Conservation (phyloP, 2,797 vertebrate genomes). For the Champsocephalus gunnari region DNA sequence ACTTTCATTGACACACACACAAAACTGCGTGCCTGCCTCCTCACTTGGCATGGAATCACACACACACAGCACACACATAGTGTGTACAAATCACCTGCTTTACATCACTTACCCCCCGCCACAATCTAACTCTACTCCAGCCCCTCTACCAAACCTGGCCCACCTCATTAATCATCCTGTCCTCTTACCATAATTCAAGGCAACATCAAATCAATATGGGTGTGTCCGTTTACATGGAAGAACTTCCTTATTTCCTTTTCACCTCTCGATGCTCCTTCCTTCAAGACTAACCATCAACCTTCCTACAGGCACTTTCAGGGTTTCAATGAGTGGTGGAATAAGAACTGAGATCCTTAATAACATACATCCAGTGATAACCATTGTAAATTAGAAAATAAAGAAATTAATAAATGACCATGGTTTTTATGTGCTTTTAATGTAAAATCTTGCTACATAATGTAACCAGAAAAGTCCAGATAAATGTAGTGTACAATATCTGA, state of each 20-base stretch:
- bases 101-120: conserved; percentile 59
- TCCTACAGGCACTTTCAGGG: not conserved
- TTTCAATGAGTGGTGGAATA: not conserved
- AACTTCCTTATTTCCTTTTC: no score
- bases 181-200: conserved; percentile 15
- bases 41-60: conserved; percentile 48
- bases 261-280: not conserved
- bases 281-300: not conserved
- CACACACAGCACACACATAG: conserved; percentile 16
- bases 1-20: conserved; percentile 33
- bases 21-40: conserved; percentile 41
- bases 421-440: not conserved
- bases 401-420: no score
- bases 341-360: not conserved
- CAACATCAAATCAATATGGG: not conserved
- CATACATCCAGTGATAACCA: no score
- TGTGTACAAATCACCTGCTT: conserved; percentile 71
- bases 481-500: not conserved
- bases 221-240: not conserved
- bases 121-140: conserved; percentile 13
- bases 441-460: not conserved
- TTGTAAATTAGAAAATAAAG: no score
- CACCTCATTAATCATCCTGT: conserved; percentile 25
- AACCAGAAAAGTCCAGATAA: not conserved
- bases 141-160: conserved; percentile 4